Conservation (phyloP, 2,797 vertebrate species). For the Pygocentrus nattereri region DNA sequence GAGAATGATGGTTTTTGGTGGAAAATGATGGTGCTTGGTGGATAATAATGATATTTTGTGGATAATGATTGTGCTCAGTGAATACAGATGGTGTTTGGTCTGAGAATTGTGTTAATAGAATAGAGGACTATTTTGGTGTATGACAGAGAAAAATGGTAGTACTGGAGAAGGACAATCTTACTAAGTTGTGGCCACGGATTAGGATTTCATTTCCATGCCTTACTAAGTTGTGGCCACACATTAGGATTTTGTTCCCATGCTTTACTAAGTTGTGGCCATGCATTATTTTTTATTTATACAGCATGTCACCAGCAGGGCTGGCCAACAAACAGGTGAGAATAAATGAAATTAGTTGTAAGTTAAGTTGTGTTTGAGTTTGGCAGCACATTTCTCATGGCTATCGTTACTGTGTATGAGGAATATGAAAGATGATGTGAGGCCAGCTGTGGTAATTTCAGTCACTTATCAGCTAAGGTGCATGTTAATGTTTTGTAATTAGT, state of each 20-base stretch:
- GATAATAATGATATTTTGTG: no score
- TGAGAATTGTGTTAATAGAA: no score
- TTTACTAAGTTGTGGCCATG: neutral
- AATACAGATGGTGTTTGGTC: no score
- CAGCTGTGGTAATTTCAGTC: slow-evolving; percentile 26
- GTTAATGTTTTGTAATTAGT: slow-evolving; percentile 42
- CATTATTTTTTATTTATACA: neutral
- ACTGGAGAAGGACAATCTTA: no score
- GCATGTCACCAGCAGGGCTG: slow-evolving; percentile 27
- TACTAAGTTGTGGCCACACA: neutral
- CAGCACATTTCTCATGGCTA: slow-evolving; percentile 25
- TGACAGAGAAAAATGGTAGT: no score
- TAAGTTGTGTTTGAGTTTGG: slow-evolving; percentile 3
- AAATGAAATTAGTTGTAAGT: slow-evolving; percentile 13
- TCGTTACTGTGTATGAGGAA: slow-evolving; percentile 14
- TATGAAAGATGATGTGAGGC: slow-evolving; percentile 12
- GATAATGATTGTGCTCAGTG: no score
- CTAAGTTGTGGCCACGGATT: neutral
- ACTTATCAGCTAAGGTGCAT: slow-evolving; percentile 24
- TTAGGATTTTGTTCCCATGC: no score
- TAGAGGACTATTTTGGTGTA: no score
- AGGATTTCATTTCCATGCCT: no score
- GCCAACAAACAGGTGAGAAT: neutral
- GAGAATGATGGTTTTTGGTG: neutral
- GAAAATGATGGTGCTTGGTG: no score